These are phyloP conservation scores for Indicator maculatus DNA, from an alignment of 2,113 vertebrate genomes.

Conservation along the genomic window DNA sequence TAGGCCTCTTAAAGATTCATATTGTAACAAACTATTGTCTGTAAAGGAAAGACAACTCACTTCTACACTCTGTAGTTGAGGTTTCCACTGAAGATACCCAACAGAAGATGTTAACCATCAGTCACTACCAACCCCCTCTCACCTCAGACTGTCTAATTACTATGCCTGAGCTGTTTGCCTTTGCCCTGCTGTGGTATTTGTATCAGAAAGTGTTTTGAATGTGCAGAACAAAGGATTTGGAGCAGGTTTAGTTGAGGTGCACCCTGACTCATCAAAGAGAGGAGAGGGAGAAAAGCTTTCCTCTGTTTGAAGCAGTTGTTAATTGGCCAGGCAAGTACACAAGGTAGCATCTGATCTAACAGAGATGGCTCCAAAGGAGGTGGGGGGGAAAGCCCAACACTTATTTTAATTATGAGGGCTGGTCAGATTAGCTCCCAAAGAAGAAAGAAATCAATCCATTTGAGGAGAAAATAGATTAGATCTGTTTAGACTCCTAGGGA, in stretches of 20 bases:
- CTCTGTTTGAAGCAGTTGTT: not conserved
- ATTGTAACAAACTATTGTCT: not conserved
- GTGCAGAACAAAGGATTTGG: not conserved
- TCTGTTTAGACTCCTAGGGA: conserved; percentile 11
- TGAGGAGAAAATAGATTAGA: conserved; percentile 41
- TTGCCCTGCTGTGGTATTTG: not conserved
- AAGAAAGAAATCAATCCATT: conserved; percentile 33
- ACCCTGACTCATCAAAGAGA: not conserved
- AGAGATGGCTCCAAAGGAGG: not conserved
- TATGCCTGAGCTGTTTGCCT: not conserved
- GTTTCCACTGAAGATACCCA: not conserved
- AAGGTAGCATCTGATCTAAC: conserved; percentile 41
- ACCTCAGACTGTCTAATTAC: not conserved
- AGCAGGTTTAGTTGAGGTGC: not conserved
- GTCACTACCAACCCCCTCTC: not conserved
- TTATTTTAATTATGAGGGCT: conserved; percentile 45
- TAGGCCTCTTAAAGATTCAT: no score
- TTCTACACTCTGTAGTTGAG: not conserved
- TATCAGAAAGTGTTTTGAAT: not conserved
- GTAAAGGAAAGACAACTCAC: not conserved
- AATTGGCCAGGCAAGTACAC: conserved; percentile 18
- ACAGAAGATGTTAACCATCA: not conserved
- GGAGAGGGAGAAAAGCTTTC: not conserved
- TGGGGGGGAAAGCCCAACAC: not conserved
- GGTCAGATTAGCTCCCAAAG: conserved; percentile 14